Evolutionary conservation across 2,113 vertebrate genomes (phyloP).

Genomic region (Zosterops hypoxanthus): DNA sequence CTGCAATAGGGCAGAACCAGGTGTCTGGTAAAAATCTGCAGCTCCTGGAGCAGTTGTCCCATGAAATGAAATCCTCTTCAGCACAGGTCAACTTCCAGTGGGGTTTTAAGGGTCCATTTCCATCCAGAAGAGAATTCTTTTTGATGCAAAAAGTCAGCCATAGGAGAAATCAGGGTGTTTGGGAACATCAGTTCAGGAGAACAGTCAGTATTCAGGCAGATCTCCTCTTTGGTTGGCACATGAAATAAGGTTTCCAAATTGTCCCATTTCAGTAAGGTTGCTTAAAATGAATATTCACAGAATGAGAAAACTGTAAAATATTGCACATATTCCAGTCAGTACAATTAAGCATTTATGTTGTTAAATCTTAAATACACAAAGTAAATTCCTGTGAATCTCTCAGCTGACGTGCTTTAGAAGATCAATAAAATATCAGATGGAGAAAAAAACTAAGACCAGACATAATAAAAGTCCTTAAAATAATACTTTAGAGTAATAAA

Average conservation of each 20-base stretch:
- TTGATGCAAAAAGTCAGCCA: constrained; percentile 31
- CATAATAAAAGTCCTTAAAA: not conserved
- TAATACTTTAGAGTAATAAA: not conserved
- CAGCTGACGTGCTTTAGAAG: constrained; percentile 1
- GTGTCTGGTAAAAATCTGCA: not conserved
- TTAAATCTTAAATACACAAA: constrained; percentile 57
- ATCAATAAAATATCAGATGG: not conserved
- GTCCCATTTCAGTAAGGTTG: constrained; percentile 78
- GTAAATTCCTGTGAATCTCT: constrained; percentile 28
- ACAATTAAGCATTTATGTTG: constrained; percentile 42
- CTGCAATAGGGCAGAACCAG: constrained; percentile 60
- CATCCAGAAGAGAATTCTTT: constrained; percentile 26
- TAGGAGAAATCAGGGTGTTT: constrained; percentile 26
- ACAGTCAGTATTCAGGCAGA: constrained; percentile 35
- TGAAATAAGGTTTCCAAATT: constrained; percentile 72
- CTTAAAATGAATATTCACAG: constrained; percentile 82
- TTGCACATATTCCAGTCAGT: constrained; percentile 65
- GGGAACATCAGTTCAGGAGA: constrained; percentile 29
- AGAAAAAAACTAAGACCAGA: not conserved
- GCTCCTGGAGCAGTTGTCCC: not conserved
- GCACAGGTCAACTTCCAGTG: not conserved
- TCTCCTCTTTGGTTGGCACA: constrained; percentile 64
- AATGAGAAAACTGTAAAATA: constrained; percentile 78
- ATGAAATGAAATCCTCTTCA: not conserved
- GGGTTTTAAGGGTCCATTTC: not conserved